Evolutionary conservation across 2,797 vertebrate genomes (phyloP), one percentile per base, ranked within the genome.

Genomic region (Poecilia gillii): DNA sequence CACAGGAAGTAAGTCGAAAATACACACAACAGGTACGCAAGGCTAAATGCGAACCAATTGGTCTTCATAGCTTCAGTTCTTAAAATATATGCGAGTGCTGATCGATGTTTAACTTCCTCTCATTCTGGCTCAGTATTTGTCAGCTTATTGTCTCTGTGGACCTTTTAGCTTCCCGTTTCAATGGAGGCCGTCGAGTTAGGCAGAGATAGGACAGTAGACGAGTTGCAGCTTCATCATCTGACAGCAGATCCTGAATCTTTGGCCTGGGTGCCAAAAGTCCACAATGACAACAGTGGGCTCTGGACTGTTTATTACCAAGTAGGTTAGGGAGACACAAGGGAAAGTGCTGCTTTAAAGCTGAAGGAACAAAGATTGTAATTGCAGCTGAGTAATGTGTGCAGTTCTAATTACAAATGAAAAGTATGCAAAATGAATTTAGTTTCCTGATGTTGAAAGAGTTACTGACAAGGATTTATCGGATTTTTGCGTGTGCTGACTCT

Each of bases 1-100:
- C 96, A 82, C 96, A 95, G 80, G 97, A 98, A 95, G 97, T 98
- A 88, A 80, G 87, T 71, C 28, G 47, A 18, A 76, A 51, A 71
- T 59, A 77, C 36, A 57, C 46, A 59, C 51, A 53, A 20, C 73
- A 31, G 62, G 16, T 70, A 74, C 13, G 20, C 20, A 16, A 55
- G 25, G 12, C 9, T 49, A 6, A 57, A 25, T 12, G 46, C 11
- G 45, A 31, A 53, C 16, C 28, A 62, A 79, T 28, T 33, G 36
- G 12, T 76, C 16, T 51, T 71, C 6, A 33, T 28, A 53, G 4
- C 1, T 81, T 83, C 31, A 64, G 41, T 71, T 74, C 28, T 49
- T 20, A 76, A 82, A 83, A 75, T 31, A 11, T 14, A 4, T 43
- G 6, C 77, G 78, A 36, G 78, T 45, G 57, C 8, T 62, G 39